Percentiles rank a stretch among this genome's conserved stretches.
These are phyloP conservation scores for Sebastiscus tertius DNA, from an alignment of 2,797 vertebrate species.

Conservation along the genomic window DNA sequence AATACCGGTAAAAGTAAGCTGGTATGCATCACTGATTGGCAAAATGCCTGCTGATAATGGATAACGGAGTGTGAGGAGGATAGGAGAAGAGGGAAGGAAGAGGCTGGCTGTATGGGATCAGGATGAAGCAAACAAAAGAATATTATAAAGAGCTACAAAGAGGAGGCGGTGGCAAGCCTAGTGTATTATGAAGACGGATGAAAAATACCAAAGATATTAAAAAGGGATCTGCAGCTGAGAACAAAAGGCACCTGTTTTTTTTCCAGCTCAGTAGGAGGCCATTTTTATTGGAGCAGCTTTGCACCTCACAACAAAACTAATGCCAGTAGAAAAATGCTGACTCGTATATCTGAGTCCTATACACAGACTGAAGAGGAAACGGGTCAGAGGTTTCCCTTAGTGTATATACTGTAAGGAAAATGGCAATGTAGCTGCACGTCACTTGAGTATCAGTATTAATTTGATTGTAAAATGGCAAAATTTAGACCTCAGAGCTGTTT, in stretches of 20 bases:
- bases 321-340: conserved; percentile 30
- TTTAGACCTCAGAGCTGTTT: neutral
- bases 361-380: neutral
- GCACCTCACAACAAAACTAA: conserved; percentile 35
- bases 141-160: conserved; percentile 2
- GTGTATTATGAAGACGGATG: conserved; percentile 30
- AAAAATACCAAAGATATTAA: conserved; percentile 51
- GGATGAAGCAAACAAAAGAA: conserved; percentile 36
- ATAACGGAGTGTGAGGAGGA: conserved; percentile 19
- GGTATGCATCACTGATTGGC: conserved; percentile 57
- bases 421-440: neutral
- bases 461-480: neutral
- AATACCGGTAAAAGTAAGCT: conserved; percentile 27
- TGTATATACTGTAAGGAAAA: neutral
- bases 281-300: conserved; percentile 49
- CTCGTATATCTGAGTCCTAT: neutral
- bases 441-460: neutral
- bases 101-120: neutral
- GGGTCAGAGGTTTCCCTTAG: neutral
- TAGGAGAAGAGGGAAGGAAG: conserved; percentile 13
- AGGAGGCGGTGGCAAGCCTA: conserved; percentile 15
- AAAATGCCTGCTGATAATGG: conserved; percentile 48
- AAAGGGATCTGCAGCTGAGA: conserved; percentile 23
- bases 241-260: conserved; percentile 34
- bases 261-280: conserved; percentile 29